Percentiles rank a stretch among this genome's conserved stretches.
These are phyloP conservation scores for Thalassaphorura encarpata DNA, from an alignment of 1,140 invertebrate genomes.

Conservation along the genomic window DNA sequence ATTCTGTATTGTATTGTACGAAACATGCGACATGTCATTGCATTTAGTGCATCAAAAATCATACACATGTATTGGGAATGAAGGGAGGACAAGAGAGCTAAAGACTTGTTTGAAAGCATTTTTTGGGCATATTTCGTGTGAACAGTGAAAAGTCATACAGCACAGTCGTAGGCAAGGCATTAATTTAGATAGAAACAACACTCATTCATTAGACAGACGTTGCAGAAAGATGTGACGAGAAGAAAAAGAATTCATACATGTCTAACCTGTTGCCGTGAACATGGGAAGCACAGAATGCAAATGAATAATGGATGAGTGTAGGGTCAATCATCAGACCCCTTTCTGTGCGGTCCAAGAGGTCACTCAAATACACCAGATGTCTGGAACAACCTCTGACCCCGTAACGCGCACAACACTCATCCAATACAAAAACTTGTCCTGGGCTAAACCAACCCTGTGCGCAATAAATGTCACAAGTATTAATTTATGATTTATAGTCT, in stretches of 20 bases:
- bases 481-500: neutral
- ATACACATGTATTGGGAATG: no score
- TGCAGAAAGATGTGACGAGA: conserved; percentile 20
- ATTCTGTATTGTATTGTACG: neutral
- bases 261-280: conserved; percentile 89
- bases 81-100: no score
- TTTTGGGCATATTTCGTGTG: conserved; percentile 25
- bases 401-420: conserved; percentile 97
- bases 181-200: conserved; percentile 11
- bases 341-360: conserved; percentile 90
- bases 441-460: conserved; percentile 96
- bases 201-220: conserved; percentile 23
- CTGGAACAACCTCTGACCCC: conserved; percentile 93
- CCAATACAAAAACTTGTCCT: conserved; percentile 94
- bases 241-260: conserved; percentile 30
- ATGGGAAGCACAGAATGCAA: conserved; percentile 97
- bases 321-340: conserved; percentile 94
- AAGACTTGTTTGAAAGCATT: no score
- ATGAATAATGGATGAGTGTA: conserved; percentile 95
- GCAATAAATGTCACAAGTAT: neutral
- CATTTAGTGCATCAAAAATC: no score
- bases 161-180: conserved; percentile 15
- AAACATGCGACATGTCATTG: no score
- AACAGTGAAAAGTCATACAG: conserved; percentile 21
- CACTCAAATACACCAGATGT: conserved; percentile 91